A percentile compares a stretch with the other conserved stretches of the same genome.
Evolutionary conservation across 2,797 vertebrate species (phyloP).

Genomic region (Mallotus villosus): DNA sequence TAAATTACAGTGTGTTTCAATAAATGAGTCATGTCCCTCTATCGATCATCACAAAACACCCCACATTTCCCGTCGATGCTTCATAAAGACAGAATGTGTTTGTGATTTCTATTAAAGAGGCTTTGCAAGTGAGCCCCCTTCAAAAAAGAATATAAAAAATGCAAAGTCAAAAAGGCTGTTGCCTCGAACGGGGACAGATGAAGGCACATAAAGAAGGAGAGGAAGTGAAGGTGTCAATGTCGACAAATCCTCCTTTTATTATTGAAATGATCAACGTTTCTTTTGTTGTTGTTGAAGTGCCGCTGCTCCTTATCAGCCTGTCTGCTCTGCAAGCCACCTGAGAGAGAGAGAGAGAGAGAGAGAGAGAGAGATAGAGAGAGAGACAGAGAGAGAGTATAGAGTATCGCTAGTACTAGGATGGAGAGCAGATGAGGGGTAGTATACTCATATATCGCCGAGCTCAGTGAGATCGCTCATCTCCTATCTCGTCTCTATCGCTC

Average conservation of each 20-base stretch:
- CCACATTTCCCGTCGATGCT: constrained; percentile 12
- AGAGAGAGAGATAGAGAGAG: too few relatives aligned
- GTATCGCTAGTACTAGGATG: too few relatives aligned
- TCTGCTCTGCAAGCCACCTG: constrained; percentile 1
- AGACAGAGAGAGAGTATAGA: too few relatives aligned
- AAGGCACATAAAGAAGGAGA: background rate
- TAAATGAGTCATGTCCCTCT: too few relatives aligned
- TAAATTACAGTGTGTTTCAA: too few relatives aligned
- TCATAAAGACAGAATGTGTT: constrained; percentile 28
- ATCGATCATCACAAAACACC: too few relatives aligned
- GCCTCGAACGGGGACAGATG: constrained; percentile 11
- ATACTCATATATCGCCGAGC: too few relatives aligned
- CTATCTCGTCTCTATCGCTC: too few relatives aligned
- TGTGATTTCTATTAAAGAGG: constrained; percentile 37
- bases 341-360: background rate
- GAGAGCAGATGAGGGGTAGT: too few relatives aligned
- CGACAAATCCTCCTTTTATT: constrained; percentile 27
- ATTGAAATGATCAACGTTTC: constrained; percentile 29
- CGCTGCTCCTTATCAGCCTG: background rate
- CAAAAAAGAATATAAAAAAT: constrained; percentile 32
- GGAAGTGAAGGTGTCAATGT: constrained; percentile 22
- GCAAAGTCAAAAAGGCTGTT: constrained; percentile 35
- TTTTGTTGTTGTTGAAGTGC: constrained; percentile 5
- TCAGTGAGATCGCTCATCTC: too few relatives aligned
- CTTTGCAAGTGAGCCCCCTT: constrained; percentile 31